A percentile compares a stretch with the other conserved stretches of the same genome.
These are phyloP conservation scores for Phragmatobia fuliginosa DNA, from an alignment of 2,888 invertebrate species.

Conservation along the genomic window DNA sequence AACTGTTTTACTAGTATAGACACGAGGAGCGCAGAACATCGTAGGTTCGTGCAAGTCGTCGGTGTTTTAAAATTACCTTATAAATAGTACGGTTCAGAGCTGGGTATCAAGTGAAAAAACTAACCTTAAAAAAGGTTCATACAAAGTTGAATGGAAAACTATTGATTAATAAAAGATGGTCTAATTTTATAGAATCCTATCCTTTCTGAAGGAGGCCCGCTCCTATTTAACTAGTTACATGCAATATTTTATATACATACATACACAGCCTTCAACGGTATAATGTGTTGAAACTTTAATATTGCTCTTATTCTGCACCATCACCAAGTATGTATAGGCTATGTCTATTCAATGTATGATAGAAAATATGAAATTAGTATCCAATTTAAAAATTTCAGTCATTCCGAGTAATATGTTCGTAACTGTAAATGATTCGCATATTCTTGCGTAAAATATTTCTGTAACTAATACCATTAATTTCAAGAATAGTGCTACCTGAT, in stretches of 20 bases:
- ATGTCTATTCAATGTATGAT: neutral
- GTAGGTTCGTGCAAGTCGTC: too few species aligned
- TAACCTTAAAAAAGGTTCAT: too few species aligned
- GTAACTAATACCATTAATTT: neutral
- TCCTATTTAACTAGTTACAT: neutral
- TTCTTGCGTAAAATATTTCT: constrained; percentile 9
- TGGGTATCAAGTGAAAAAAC: too few species aligned
- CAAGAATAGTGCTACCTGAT: neutral
- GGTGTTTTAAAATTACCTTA: too few species aligned
- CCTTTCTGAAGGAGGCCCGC: neutral
- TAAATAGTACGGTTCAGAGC: too few species aligned
- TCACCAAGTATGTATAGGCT: neutral
- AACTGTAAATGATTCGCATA: neutral
- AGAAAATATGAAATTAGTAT: constrained; percentile 6
- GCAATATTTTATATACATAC: neutral
- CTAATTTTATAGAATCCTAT: too few species aligned
- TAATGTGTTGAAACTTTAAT: neutral
- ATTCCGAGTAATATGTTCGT: neutral
- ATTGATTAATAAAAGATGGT: too few species aligned
- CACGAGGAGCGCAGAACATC: too few species aligned
- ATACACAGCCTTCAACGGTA: neutral
- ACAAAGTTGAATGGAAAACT: too few species aligned
- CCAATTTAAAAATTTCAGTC: constrained; percentile 10
- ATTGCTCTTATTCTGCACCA: neutral
- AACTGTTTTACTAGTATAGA: too few species aligned